These are phyloP conservation scores for Epistrophella euchroma DNA, from an alignment of 2,888 invertebrate genomes.

Conservation along the genomic window DNA sequence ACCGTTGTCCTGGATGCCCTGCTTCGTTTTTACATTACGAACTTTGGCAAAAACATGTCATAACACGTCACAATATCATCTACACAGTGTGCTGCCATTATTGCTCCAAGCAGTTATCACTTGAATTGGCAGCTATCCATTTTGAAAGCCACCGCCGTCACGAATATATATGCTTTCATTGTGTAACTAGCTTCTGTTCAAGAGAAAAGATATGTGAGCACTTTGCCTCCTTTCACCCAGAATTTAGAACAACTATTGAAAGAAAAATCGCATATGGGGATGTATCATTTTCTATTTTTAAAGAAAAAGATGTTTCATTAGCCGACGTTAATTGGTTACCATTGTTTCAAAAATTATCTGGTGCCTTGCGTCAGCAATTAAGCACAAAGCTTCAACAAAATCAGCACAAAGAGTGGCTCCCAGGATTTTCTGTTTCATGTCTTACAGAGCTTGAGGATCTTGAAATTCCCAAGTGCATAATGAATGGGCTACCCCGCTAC, in stretches of 20 bases:
- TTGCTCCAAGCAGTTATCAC: constrained; percentile 11
- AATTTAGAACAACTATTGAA: constrained; percentile 14
- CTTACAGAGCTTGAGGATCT: constrained; percentile 52
- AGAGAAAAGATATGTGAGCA: constrained; percentile 29
- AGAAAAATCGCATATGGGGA: constrained; percentile 18
- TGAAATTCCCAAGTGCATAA: constrained; percentile 38
- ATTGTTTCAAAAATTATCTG: constrained; percentile 5
- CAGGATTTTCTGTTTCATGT: constrained; percentile 13
- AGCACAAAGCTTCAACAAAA: constrained; percentile 9
- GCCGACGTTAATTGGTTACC: constrained; percentile 30
- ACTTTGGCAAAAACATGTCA: constrained; percentile 77
- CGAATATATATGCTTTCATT: constrained; percentile 53
- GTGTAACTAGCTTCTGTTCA: constrained; percentile 39
- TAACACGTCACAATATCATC: constrained; percentile 64
- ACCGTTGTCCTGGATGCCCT: constrained; percentile 76
- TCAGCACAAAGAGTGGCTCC: constrained; percentile 30
- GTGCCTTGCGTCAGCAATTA: constrained; percentile 4
- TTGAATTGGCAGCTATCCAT: constrained; percentile 11
- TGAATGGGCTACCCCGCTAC: background rate
- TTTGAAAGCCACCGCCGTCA: constrained; percentile 44
- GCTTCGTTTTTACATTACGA: constrained; percentile 77
- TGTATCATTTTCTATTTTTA: constrained; percentile 39
- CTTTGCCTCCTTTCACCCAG: constrained; percentile 19
- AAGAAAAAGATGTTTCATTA: constrained; percentile 17
- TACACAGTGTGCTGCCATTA: constrained; percentile 24